A percentile compares a stretch with the other conserved stretches of the same genome.
Conservation (phyloP, 1,140 invertebrate species). For the Cotesia chilonis region DNA sequence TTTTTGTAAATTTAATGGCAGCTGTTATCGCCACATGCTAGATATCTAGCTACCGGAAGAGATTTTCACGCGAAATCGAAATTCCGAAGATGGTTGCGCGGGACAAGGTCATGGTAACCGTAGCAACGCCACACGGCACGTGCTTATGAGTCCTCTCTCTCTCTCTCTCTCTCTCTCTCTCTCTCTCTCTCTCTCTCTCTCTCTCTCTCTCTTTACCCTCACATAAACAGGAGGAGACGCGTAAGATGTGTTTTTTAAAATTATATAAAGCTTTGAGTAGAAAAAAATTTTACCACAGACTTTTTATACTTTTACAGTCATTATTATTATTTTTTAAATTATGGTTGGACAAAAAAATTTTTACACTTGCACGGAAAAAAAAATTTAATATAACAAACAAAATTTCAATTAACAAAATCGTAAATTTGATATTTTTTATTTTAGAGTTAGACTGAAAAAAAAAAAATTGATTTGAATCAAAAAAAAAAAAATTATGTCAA, state of each 20-base stretch:
- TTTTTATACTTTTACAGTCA: background rate
- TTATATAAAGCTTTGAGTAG: constrained; percentile 17
- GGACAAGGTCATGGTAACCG: constrained; percentile 64
- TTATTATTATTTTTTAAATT: too few species aligned
- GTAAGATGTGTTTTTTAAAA: background rate
- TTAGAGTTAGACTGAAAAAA: too few species aligned
- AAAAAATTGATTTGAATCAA: too few species aligned
- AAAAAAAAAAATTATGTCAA: too few species aligned
- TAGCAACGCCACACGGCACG: constrained; percentile 61
- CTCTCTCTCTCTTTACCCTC: constrained; percentile 39
- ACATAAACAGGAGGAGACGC: background rate
- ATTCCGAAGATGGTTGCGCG: constrained; percentile 61
- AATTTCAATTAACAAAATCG: too few species aligned
- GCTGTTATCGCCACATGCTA: constrained; percentile 31
- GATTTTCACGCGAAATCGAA: constrained; percentile 43
- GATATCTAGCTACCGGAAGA: constrained; percentile 45
- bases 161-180: too few species aligned
- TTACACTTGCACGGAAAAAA: too few species aligned
- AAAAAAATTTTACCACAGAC: constrained; percentile 31
- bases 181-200: too few species aligned
- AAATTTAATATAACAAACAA: too few species aligned
- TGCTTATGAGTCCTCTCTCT: constrained; percentile 54
- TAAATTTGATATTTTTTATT: too few species aligned
- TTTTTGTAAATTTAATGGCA: constrained; percentile 30
- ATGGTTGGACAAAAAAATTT: too few species aligned